Conservation (phyloP, 2,113 vertebrate species). For the Psophia crepitans region DNA sequence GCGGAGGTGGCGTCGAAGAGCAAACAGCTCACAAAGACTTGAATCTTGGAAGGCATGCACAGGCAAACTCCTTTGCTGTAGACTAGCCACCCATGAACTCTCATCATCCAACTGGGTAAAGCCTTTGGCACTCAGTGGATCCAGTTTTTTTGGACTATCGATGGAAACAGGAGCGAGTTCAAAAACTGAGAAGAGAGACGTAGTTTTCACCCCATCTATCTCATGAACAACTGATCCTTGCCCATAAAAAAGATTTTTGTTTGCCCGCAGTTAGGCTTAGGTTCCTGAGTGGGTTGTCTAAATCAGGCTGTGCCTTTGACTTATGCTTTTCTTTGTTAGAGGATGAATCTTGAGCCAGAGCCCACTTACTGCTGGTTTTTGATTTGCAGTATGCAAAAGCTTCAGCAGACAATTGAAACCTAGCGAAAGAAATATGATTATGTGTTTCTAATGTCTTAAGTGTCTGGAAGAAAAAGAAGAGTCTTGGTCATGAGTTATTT, state of each 20-base stretch:
- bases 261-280: neutral
- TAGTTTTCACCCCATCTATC: neutral
- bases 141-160: neutral
- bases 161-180: neutral
- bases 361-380: neutral
- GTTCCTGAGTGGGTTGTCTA: neutral
- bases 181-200: neutral
- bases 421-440: neutral
- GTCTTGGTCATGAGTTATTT: neutral
- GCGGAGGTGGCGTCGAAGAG: conserved; percentile 34
- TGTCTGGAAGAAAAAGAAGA: neutral
- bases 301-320: neutral
- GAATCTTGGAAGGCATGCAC: neutral
- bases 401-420: neutral
- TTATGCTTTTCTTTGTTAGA: neutral
- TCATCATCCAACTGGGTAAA: neutral
- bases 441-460: neutral
- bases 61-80: neutral
- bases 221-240: neutral
- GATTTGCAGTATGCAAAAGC: neutral
- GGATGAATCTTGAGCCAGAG: neutral
- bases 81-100: conserved; percentile 7
- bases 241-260: neutral
- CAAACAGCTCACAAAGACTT: neutral
- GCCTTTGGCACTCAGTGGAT: neutral